These are phyloP conservation scores for Cnemophilus loriae DNA, from an alignment of 2,113 vertebrate species.

Conservation along the genomic window DNA sequence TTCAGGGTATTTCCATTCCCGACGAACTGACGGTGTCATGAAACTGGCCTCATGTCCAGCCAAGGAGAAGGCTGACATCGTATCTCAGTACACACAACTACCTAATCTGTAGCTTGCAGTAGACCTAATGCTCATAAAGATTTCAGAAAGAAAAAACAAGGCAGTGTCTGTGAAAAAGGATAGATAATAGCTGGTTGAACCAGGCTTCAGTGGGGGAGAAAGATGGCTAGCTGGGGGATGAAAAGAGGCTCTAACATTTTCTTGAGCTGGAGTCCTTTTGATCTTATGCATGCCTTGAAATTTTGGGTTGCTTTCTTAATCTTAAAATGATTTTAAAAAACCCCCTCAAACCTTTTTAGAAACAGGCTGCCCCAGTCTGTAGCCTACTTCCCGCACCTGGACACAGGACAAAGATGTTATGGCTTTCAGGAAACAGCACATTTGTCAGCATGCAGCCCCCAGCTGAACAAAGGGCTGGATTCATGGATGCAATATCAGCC, in stretches of 20 bases:
- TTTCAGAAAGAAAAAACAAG: slow-evolving; percentile 2
- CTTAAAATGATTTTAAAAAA: slow-evolving; percentile 1
- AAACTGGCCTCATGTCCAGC: not conserved
- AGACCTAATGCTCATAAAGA: not conserved
- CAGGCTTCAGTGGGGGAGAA: not conserved
- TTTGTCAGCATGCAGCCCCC: slow-evolving; percentile 60
- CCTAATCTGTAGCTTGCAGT: not conserved
- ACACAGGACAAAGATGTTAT: slow-evolving; percentile 9
- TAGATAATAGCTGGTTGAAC: not conserved
- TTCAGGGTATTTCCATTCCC: not conserved
- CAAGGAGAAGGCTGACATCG: not conserved
- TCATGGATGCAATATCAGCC: slow-evolving; percentile 65
- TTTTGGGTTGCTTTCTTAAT: not conserved
- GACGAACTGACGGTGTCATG: not conserved
- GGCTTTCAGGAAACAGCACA: slow-evolving; percentile 55
- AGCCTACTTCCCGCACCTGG: slow-evolving; percentile 46
- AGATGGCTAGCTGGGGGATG: not conserved
- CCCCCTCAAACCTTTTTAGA: not conserved
- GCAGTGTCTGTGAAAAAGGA: not conserved
- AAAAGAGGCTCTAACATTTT: slow-evolving; percentile 25
- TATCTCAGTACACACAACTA: not conserved
- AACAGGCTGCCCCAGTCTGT: not conserved
- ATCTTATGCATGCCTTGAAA: not conserved
- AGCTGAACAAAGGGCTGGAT: slow-evolving; percentile 67
- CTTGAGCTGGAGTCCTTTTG: slow-evolving; percentile 4